Evolutionary conservation across 2,113 vertebrate genomes (phyloP), one percentile per base, ranked within the genome.

Genomic region (Anarhynchus alexandrinus): DNA sequence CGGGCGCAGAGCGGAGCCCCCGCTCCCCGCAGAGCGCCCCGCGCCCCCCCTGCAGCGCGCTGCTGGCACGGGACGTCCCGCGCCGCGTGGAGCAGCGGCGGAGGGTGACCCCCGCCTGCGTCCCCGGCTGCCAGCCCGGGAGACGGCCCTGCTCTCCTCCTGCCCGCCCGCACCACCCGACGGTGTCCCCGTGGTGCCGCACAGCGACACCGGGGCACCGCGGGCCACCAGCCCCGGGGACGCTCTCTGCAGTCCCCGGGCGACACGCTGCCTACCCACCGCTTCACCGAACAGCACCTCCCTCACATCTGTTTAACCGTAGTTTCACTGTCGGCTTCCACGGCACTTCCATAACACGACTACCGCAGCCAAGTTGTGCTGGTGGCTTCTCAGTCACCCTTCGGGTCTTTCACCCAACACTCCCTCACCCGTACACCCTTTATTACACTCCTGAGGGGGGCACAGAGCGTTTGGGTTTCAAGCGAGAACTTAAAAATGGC

Each of bases 301-400:
- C 59, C n/a, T 8, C 67, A 6, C 1, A 0, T 17, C 54, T 9
- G 4, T 1, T 11, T 12, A 15, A 11, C 18, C 3, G 5, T 5
- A 5, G 9, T 29, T 7, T 18, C 65, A 10, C 43, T 5, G 29
- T 1, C 23, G 45, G 47, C 47, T 40, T 29, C 76, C 29, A 4
- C 0, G 40, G 54, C 19, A 2, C 8, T 14, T 13, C 51, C 23
- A 1, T 13, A 10, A 22, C 36, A n/a, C 54, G 36, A 5, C 7
- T 7, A 3, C 19, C 5, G 2, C 1, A 25, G 29, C 6, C 2
- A 8, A 22, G 40, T 2, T 9, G 29, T 4, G 6, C 1, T 4
- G 40, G 34, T 9, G 23, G 42, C 55, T 58, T 13, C 38, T 8
- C 43, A 15, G 18, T 6, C 55, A 7, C 62, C 64, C 69, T 13